Conservation (phyloP, 1,140 invertebrate genomes). For the Drosophila sulfurigaster region DNA sequence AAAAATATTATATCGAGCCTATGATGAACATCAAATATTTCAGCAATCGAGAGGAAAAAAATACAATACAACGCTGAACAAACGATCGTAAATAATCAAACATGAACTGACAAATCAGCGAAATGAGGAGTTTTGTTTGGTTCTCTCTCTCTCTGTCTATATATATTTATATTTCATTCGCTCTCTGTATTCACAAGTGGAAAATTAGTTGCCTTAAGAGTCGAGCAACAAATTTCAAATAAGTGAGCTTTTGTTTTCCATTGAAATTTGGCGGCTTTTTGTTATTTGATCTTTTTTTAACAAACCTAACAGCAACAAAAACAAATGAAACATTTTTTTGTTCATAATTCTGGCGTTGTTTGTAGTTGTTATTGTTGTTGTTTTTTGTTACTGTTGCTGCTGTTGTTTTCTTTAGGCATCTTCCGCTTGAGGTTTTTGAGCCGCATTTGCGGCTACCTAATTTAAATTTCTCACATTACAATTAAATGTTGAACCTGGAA, state of each 20-base stretch:
- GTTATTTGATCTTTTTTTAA: constrained; percentile 79
- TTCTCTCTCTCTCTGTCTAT: constrained; percentile 6
- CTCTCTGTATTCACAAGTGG: constrained; percentile 59
- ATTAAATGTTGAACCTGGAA: constrained; percentile 65
- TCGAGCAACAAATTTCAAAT: constrained; percentile 67
- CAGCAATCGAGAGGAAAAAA: constrained; percentile 25
- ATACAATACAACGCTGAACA: constrained; percentile 39
- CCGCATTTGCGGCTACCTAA: constrained; percentile 74
- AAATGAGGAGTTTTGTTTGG: constrained; percentile 36
- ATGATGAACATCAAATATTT: constrained; percentile 56
- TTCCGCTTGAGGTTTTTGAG: constrained; percentile 71
- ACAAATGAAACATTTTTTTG: constrained; percentile 70
- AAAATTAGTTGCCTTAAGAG: constrained; percentile 70
- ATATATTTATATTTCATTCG: constrained; percentile 10
- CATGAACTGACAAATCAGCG: constrained; percentile 71
- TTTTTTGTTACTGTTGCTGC: constrained; percentile 12
- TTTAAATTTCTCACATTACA: constrained; percentile 83
- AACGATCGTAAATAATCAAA: constrained; percentile 74
- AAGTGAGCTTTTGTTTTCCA: constrained; percentile 83
- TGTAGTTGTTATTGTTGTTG: constrained; percentile 21
- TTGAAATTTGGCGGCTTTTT: constrained; percentile 78
- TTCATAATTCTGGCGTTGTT: constrained; percentile 62
- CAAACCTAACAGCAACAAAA: constrained; percentile 59
- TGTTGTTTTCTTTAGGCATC: constrained; percentile 58
- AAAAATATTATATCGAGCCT: constrained; percentile 52